phyloP scores from a whole-genome alignment of 2,113 vertebrate genomes.

The Peucedramus taeniatus region DNA sequence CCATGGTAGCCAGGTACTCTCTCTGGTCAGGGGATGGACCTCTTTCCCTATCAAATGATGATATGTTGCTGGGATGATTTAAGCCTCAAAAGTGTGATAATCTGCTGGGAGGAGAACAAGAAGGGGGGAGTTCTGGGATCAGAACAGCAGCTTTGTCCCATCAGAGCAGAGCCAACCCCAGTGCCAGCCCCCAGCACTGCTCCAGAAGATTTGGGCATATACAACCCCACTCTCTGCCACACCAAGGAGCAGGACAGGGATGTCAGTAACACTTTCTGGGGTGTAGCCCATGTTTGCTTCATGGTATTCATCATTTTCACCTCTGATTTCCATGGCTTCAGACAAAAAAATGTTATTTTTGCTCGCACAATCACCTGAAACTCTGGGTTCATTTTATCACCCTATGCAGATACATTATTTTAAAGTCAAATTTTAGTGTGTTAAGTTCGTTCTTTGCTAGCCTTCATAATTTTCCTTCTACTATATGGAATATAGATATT shows the following conservation, averaged over 20 bases:
- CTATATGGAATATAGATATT: background rate
- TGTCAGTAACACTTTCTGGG: background rate
- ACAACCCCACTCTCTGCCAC: background rate
- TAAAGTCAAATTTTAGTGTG: background rate
- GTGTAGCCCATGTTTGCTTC: background rate
- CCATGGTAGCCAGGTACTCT: background rate
- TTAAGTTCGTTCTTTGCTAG: background rate
- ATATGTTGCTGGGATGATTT: background rate
- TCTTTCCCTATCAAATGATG: background rate
- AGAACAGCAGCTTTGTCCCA: background rate
- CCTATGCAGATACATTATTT: background rate
- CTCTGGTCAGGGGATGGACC: background rate
- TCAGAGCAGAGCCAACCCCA: background rate
- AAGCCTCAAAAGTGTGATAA: background rate
- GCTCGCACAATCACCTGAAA: background rate
- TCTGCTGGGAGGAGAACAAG: background rate
- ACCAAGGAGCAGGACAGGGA: background rate
- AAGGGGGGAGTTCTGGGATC: background rate
- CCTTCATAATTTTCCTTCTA: background rate
- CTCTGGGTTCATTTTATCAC: background rate
- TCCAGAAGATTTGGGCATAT: background rate
- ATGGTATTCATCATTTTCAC: background rate
- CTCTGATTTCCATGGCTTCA: background rate
- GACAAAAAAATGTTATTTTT: background rate
- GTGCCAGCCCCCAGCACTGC: rapidly evolving